Evolutionary conservation across 2,113 vertebrate genomes (phyloP).

Genomic region (Indicator maculatus): DNA sequence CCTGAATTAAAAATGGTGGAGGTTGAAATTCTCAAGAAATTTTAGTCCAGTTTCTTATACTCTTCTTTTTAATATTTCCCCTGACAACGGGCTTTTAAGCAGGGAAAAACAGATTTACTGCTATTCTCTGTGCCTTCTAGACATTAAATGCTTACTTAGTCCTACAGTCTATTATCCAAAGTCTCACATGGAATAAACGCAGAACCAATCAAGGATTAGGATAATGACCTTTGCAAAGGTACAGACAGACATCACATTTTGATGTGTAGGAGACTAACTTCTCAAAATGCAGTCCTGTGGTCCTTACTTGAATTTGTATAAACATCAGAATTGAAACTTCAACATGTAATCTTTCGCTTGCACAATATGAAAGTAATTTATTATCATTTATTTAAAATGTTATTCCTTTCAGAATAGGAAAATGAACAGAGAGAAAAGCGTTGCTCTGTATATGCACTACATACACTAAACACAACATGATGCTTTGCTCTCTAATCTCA

Average conservation of each 20-base stretch:
- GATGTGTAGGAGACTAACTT: background rate
- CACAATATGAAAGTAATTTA: background rate
- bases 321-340: background rate
- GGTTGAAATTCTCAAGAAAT: background rate
- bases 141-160: background rate
- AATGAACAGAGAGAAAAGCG: background rate
- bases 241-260: background rate
- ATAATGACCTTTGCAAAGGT: background rate
- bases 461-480: rapidly evolving
- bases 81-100: background rate
- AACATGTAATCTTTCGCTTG: background rate
- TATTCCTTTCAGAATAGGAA: background rate
- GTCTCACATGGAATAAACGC: background rate
- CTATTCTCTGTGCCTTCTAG: background rate
- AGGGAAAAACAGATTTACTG: background rate
- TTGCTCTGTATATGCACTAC: background rate
- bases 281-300: background rate
- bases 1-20: background rate
- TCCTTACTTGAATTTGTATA: background rate
- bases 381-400: background rate
- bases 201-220: background rate
- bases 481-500: background rate
- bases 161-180: background rate
- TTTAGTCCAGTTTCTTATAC: background rate
- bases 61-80: background rate